phyloP scores from a whole-genome alignment of 92 coral and sea anemone species.

The Epizoanthus illoricatus region DNA sequence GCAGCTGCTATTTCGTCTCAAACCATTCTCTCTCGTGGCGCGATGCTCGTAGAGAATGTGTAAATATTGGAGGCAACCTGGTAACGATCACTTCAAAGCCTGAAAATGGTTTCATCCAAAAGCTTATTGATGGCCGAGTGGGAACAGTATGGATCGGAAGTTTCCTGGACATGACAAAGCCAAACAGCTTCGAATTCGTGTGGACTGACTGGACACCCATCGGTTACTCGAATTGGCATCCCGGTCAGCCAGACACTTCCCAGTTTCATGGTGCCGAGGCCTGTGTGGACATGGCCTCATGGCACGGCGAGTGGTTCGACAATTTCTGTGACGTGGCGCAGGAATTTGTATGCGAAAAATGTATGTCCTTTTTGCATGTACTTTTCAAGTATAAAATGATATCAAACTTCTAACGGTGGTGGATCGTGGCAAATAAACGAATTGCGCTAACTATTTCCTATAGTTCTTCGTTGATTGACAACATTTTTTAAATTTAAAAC shows the following conservation, averaged over 20 bases:
- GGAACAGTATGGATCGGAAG: constrained; percentile 6
- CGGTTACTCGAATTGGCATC: constrained; percentile 13
- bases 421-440: no score
- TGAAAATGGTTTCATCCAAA: constrained; percentile 3
- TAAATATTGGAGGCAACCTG: background rate
- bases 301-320: constrained; percentile 12
- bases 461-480: no score
- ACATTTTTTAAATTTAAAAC: no score
- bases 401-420: no score
- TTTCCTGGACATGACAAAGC: constrained; percentile 6
- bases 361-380: background rate
- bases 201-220: constrained; percentile 23
- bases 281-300: constrained; percentile 8
- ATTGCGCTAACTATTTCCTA: no score
- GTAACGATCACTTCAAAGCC: constrained; percentile 4
- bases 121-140: background rate
- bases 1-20: constrained; percentile 19
- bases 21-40: constrained; percentile 3
- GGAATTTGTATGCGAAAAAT: constrained; percentile 8
- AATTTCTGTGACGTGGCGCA: background rate
- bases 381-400: no score
- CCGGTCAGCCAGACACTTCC: constrained; percentile 8
- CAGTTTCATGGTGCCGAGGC: constrained; percentile 8
- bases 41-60: background rate
- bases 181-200: background rate